A percentile compares a stretch with the other conserved stretches of the same genome.
These are phyloP conservation scores for Ptychobarbus kaznakovi DNA, from an alignment of 2,797 vertebrate genomes.

Conservation along the genomic window DNA sequence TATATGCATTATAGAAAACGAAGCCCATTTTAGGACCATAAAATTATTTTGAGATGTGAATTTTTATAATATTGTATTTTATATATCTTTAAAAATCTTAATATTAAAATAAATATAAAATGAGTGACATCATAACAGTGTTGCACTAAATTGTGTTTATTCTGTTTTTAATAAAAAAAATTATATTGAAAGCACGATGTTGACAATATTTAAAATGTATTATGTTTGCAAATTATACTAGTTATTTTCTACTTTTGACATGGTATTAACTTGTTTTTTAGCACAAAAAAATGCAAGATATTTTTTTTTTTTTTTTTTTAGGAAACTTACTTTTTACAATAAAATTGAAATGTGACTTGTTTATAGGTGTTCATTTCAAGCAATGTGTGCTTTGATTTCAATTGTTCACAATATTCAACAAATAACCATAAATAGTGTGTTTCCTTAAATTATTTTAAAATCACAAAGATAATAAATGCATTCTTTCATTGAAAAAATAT, in stretches of 20 bases:
- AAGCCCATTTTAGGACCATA: background rate
- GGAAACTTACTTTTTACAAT: background rate
- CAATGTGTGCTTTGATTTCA: background rate
- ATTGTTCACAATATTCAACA: background rate
- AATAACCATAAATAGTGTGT: background rate
- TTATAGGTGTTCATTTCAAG: background rate
- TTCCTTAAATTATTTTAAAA: background rate
- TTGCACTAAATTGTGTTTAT: no score
- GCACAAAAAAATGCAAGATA: no score
- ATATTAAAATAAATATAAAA: no score
- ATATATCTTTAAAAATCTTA: no score
- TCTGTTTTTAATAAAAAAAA: no score
- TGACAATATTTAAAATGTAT: no score
- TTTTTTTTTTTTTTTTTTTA: background rate
- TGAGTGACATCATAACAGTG: no score
- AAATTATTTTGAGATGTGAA: no score
- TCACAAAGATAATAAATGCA: background rate
- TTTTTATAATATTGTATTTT: no score
- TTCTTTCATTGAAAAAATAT: background rate
- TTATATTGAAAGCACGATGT: no score
- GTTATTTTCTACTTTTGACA: background rate
- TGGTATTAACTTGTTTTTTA: no score
- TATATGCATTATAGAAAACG: background rate
- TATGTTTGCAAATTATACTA: no score
- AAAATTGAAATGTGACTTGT: background rate